phyloP scores from a whole-genome alignment of 2,888 invertebrate genomes.

The Drosophila atripex region DNA sequence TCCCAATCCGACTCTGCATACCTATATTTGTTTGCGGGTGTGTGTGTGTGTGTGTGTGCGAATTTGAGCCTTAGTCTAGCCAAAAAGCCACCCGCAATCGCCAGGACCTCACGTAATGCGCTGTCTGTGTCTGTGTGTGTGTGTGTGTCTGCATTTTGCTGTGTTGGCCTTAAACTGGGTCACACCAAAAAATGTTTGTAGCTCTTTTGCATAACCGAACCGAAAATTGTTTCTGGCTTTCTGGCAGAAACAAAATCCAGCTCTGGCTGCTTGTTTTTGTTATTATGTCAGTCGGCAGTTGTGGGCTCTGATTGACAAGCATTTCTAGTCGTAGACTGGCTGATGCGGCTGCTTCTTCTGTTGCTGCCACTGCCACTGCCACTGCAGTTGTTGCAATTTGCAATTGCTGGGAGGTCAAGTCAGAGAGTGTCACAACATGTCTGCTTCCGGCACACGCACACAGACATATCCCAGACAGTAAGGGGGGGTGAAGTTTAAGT shows the following conservation, averaged over 20 bases:
- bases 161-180: constrained; percentile 48
- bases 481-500: constrained; percentile 21
- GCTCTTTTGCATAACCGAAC: constrained; percentile 75
- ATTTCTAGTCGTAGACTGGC: constrained; percentile 35
- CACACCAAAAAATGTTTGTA: constrained; percentile 44
- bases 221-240: constrained; percentile 69
- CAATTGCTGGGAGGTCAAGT: constrained; percentile 70
- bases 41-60: constrained; percentile 30
- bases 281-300: constrained; percentile 71
- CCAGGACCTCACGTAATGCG: constrained; percentile 45
- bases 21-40: constrained; percentile 21
- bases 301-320: constrained; percentile 68
- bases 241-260: constrained; percentile 67
- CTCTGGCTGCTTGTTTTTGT: constrained; percentile 34
- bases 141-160: constrained; percentile 28
- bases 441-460: constrained; percentile 76
- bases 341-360: constrained; percentile 1
- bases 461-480: constrained; percentile 27
- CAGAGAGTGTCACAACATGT: constrained; percentile 80
- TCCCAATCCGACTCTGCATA: constrained; percentile 18
- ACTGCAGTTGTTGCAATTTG: constrained; percentile 28
- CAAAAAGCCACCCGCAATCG: constrained; percentile 49
- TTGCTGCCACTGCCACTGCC: constrained; percentile 2
- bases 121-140: constrained; percentile 16
- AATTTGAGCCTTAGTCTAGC: constrained; percentile 46